These are phyloP conservation scores for Calameuta idolon DNA, from an alignment of 2,888 invertebrate genomes.

Conservation along the genomic window DNA sequence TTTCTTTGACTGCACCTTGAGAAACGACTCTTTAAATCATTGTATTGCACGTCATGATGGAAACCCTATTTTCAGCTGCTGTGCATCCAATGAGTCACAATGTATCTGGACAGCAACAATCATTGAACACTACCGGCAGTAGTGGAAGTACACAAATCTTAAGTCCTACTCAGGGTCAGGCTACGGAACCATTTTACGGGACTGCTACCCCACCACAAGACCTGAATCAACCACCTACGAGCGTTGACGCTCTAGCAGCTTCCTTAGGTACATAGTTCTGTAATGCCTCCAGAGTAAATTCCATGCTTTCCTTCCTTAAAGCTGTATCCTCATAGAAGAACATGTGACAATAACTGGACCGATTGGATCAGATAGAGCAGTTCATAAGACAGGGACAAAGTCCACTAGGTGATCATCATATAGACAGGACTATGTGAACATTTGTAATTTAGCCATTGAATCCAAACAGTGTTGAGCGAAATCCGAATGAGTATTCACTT, in stretches of 20 bases:
- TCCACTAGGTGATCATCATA: no score
- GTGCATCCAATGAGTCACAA: conserved; percentile 62
- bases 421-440: no score
- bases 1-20: not conserved
- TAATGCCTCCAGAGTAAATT: not conserved
- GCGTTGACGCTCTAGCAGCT: conserved; percentile 58
- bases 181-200: conserved; percentile 59
- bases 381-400: no score
- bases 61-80: conserved; percentile 48
- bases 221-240: conserved; percentile 56
- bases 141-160: conserved; percentile 56
- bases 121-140: conserved; percentile 47
- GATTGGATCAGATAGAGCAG: not conserved
- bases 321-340: not conserved
- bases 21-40: not conserved
- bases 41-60: not conserved
- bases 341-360: not conserved
- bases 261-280: conserved; percentile 48
- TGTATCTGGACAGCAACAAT: conserved; percentile 59
- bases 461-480: not conserved
- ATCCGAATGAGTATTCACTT: not conserved
- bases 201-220: conserved; percentile 64
- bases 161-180: conserved; percentile 57
- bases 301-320: not conserved
- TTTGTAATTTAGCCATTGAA: not conserved